These are phyloP conservation scores for Centropyge bicolor DNA, from an alignment of 2,797 vertebrate genomes.

Conservation along the genomic window DNA sequence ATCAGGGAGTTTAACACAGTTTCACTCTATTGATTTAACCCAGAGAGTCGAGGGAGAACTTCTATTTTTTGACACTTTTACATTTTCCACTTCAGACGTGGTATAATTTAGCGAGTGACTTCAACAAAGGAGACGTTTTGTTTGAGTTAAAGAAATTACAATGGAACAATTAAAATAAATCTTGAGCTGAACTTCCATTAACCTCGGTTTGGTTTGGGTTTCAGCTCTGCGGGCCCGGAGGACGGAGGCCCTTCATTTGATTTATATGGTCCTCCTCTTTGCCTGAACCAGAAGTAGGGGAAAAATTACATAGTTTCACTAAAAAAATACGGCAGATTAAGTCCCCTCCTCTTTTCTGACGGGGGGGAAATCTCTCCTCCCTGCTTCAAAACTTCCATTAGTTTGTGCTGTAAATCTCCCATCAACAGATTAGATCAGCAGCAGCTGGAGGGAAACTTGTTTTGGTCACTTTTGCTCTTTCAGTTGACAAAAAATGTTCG, in stretches of 20 bases:
- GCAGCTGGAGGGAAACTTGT: slow-evolving; percentile 33
- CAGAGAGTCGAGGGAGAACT: slow-evolving; percentile 12
- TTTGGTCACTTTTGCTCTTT: slow-evolving; percentile 39
- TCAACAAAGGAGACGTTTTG: slow-evolving; percentile 84
- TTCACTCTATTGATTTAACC: slow-evolving; percentile 64
- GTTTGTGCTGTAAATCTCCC: slow-evolving; percentile 75
- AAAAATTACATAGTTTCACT: slow-evolving; percentile 69
- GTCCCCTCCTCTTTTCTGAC: slow-evolving; percentile 66
- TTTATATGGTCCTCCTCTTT: slow-evolving; percentile 81
- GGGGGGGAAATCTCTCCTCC: slow-evolving; percentile 60
- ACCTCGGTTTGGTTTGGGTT: slow-evolving; percentile 83
- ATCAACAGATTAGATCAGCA: slow-evolving; percentile 49
- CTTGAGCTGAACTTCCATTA: slow-evolving; percentile 85
- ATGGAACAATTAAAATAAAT: slow-evolving; percentile 88
- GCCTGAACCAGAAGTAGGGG: slow-evolving; percentile 64
- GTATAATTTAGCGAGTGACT: slow-evolving; percentile 75
- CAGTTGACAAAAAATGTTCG: slow-evolving; percentile 1
- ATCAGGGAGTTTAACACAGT: slow-evolving; percentile 55
- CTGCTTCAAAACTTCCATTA: slow-evolving; percentile 73
- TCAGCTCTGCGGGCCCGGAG: slow-evolving; percentile 71
- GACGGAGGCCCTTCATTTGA: slow-evolving; percentile 76
- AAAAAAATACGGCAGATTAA: slow-evolving; percentile 60
- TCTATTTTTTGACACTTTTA: slow-evolving; percentile 74
- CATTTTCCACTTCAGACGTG: slow-evolving; percentile 78
- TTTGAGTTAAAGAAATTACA: slow-evolving; percentile 83